Percentiles rank a stretch among this genome's conserved stretches.
Evolutionary conservation across 1,140 invertebrate species (phyloP).

Genomic region (Sweltsa coloradensis): DNA sequence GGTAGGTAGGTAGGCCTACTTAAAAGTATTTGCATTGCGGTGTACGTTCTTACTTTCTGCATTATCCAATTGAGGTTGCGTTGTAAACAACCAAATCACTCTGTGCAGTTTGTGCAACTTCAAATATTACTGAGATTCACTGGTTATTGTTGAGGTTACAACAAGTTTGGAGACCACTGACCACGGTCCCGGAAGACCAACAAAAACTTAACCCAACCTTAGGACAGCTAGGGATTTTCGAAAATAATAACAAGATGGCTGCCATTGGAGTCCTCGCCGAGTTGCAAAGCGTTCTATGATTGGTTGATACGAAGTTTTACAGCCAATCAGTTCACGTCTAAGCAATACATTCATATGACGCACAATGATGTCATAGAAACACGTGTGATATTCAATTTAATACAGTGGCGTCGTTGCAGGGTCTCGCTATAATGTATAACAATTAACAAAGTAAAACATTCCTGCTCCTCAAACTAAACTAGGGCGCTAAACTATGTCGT

Average conservation of each 20-base stretch:
- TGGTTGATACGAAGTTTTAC: slow-evolving; percentile 14
- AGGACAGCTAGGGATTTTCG: slow-evolving; percentile 32
- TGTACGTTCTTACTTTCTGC: background rate
- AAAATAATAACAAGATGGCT: slow-evolving; percentile 33
- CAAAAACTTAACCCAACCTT: slow-evolving; percentile 24
- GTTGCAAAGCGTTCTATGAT: slow-evolving; percentile 19
- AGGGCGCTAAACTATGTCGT: no score
- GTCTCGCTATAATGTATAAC: no score
- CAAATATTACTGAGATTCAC: background rate
- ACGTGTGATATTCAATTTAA: no score
- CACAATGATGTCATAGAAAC: slow-evolving; percentile 21
- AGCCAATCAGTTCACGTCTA: slow-evolving; percentile 20
- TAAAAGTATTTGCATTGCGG: background rate
- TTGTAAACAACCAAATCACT: background rate
- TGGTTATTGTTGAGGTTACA: background rate
- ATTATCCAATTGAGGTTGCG: background rate
- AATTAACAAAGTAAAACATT: no score
- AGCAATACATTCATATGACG: slow-evolving; percentile 23
- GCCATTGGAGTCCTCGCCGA: slow-evolving; percentile 26
- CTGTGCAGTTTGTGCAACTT: background rate
- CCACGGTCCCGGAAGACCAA: no score
- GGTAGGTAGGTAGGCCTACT: no score
- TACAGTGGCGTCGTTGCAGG: no score
- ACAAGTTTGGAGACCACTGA: no score
- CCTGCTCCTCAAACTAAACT: no score